These are phyloP conservation scores for Saguinus midas DNA, from an alignment of 2,113 vertebrate genomes.

Conservation along the genomic window DNA sequence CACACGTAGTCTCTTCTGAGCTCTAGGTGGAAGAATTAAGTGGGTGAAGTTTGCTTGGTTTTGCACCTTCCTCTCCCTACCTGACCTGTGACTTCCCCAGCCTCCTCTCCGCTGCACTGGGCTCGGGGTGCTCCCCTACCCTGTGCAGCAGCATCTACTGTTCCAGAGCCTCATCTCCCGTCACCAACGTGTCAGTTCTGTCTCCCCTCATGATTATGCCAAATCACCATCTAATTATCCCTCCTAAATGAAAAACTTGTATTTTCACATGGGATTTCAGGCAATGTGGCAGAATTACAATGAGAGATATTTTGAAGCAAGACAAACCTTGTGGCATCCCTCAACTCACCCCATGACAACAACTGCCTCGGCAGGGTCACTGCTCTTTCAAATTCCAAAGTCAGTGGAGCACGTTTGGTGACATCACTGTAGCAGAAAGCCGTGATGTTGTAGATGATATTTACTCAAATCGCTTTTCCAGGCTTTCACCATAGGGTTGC, in stretches of 20 bases:
- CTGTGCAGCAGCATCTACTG: no score
- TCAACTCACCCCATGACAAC: not conserved
- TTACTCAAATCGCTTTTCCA: not conserved
- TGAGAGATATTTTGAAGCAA: not conserved
- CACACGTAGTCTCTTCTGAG: not conserved
- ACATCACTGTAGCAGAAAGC: not conserved
- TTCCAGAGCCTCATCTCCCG: not conserved
- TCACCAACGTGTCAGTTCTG: not conserved
- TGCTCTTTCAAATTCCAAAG: not conserved
- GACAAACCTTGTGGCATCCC: not conserved
- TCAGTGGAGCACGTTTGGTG: not conserved
- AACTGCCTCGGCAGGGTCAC: rapidly evolving
- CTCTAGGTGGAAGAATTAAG: not conserved
- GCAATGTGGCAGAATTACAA: not conserved
- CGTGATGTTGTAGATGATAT: not conserved
- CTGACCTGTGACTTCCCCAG: not conserved
- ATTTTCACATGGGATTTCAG: not conserved
- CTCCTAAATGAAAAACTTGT: not conserved
- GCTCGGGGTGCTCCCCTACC: not conserved
- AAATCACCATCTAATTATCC: not conserved
- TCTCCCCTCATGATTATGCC: not conserved
- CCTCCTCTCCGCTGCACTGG: not conserved
- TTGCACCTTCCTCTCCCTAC: no score
- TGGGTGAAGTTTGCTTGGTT: not conserved
- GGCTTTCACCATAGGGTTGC: not conserved